A percentile compares a stretch with the other conserved stretches of the same genome.
phyloP scores from a whole-genome alignment of 1,140 invertebrate genomes.

The Drosophila tropicalis region DNA sequence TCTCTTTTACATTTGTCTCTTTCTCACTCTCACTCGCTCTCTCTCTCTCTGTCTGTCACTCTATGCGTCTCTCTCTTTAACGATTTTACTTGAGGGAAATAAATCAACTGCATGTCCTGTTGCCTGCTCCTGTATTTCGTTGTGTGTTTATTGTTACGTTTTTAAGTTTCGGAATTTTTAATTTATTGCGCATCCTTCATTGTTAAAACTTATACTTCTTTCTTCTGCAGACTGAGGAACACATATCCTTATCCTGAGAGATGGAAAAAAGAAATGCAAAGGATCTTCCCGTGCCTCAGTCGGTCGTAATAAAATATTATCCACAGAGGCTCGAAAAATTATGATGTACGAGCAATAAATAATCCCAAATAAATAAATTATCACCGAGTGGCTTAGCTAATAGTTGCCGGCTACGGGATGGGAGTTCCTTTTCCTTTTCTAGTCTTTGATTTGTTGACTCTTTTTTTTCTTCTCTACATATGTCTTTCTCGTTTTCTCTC shows the following conservation, averaged over 20 bases:
- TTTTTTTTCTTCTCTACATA: conserved; percentile 8
- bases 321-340: conserved; percentile 68
- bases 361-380: conserved; percentile 82
- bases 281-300: conserved; percentile 29
- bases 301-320: conserved; percentile 52
- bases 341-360: conserved; percentile 82
- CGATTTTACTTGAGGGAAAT: conserved; percentile 68
- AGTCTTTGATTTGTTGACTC: conserved; percentile 65
- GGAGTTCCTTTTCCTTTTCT: conserved; percentile 31
- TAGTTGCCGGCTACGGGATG: conserved; percentile 59
- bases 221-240: conserved; percentile 43
- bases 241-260: conserved; percentile 53
- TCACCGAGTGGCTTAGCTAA: conserved; percentile 74
- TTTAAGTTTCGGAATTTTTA: conserved; percentile 81
- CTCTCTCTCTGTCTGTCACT: too few species aligned
- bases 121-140: conserved; percentile 43
- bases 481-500: neutral
- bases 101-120: conserved; percentile 78
- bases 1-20: conserved; percentile 2
- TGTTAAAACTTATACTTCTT: conserved; percentile 75
- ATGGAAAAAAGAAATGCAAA: conserved; percentile 12
- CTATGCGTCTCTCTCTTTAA: conserved; percentile 7
- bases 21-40: too few species aligned
- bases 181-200: conserved; percentile 77
- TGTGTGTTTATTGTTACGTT: conserved; percentile 77